These are phyloP conservation scores for Sussaba pulchella DNA, from an alignment of 2,888 invertebrate genomes.

Conservation along the genomic window DNA sequence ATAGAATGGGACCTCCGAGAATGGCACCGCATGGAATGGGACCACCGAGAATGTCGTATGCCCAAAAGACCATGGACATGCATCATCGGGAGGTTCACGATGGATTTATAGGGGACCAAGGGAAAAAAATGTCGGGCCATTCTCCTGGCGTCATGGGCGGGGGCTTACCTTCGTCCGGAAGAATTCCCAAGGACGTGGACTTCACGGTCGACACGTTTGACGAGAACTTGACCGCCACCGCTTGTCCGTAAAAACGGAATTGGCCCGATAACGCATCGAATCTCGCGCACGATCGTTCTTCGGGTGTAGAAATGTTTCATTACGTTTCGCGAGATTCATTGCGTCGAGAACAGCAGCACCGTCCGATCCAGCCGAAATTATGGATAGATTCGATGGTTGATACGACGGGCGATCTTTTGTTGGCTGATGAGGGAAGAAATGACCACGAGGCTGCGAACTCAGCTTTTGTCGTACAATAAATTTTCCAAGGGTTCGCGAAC, in stretches of 20 bases:
- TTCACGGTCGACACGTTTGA: conserved; percentile 80
- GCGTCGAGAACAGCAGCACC: neutral
- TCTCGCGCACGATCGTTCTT: too few relatives aligned
- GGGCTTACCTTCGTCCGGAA: neutral
- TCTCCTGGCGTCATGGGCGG: too few relatives aligned
- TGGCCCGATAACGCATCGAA: conserved; percentile 26
- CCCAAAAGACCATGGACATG: conserved; percentile 19
- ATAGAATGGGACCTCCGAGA: conserved; percentile 36
- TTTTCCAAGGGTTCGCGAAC: neutral
- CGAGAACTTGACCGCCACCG: conserved; percentile 74
- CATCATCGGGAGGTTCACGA: conserved; percentile 20
- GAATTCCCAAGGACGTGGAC: conserved; percentile 74
- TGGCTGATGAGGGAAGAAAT: neutral
- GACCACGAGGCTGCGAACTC: too few relatives aligned
- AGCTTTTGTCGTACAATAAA: neutral
- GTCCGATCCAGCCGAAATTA: neutral
- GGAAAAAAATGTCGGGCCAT: too few relatives aligned
- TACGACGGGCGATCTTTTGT: neutral
- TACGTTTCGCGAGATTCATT: neutral
- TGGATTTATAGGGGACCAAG: too few relatives aligned
- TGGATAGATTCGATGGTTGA: neutral
- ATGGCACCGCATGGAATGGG: conserved; percentile 22
- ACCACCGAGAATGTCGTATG: conserved; percentile 37
- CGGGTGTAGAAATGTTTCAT: too few relatives aligned
- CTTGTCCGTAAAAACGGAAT: conserved; percentile 40